phyloP scores from a whole-genome alignment of 1,140 invertebrate genomes.

The Drosophila arawakana region DNA sequence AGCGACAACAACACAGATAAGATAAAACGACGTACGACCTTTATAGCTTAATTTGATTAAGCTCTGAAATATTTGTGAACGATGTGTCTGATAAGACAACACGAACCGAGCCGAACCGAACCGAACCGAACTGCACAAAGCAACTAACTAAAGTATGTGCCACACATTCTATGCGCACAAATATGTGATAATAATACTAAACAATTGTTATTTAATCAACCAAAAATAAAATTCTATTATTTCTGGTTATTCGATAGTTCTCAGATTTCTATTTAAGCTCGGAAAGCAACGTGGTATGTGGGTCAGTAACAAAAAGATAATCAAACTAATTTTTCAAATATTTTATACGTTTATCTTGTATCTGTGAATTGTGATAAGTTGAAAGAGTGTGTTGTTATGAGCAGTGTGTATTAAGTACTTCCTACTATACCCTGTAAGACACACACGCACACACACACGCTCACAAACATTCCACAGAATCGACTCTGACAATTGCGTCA shows the following conservation, averaged over 20 bases:
- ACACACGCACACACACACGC: conserved; percentile 17
- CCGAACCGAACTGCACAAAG: conserved; percentile 4
- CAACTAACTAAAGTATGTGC: conserved; percentile 3
- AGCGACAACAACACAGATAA: conserved; percentile 56
- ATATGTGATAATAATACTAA: conserved; percentile 42
- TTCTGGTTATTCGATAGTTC: conserved; percentile 11
- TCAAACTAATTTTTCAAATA: background rate
- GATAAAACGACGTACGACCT: conserved; percentile 77
- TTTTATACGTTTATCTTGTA: background rate
- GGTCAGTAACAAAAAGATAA: conserved; percentile 6
- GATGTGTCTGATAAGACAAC: conserved; percentile 31
- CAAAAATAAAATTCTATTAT: conserved; percentile 6
- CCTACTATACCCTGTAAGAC: conserved; percentile 14
- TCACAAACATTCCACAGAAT: conserved; percentile 14
- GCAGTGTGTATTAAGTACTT: background rate
- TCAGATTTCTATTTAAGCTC: background rate
- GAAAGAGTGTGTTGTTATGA: background rate
- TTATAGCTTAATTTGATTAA: conserved; percentile 83
- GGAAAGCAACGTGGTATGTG: background rate
- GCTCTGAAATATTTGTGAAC: conserved; percentile 73
- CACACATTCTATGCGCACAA: conserved; percentile 9
- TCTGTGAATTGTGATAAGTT: conserved; percentile 5
- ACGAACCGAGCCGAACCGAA: too few relatives aligned
- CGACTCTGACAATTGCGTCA: conserved; percentile 44
- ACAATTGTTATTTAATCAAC: conserved; percentile 25